Evolutionary conservation across 2,888 invertebrate genomes (phyloP), one percentile per base, ranked within the genome.

Genomic region (Molorchus minor): DNA sequence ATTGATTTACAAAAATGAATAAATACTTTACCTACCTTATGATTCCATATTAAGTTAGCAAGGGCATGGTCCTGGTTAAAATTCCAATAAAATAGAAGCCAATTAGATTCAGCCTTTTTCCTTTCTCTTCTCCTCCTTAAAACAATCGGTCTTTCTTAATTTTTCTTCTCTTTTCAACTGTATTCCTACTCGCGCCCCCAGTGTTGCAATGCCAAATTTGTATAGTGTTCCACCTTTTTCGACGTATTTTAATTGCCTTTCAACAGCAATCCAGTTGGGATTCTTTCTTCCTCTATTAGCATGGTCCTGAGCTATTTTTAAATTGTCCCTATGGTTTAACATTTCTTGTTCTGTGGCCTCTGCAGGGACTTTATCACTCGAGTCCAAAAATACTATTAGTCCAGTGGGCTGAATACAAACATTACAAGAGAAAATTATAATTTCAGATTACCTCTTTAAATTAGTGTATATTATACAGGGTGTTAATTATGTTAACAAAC

Each of bases 41-140:
- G 96, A 80, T 99, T 99, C 99, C 99, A 99, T 75, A 99, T 96
- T 35, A 99, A 85, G 83, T 98, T 97, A 0, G 98, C 95, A 79
- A 95, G 86, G 56, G 94, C 91, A 78, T 98, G 98, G 82, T 99
- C 97, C 76, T 88, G 88, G 75, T 88, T 88, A 82, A 99, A 99
- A 81, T 95, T 93, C 81, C 94, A 95, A 82, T 96, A 98, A 83
- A 99, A 98, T 68, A 95, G 84, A 47, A 89, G 87, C 94, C 96
- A 96, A 82, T 97, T 97, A 15, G 92, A 90, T 72, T 88, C 89
- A 47, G 91, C 88, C 82, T 94, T 94, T 61, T 96, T 88, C 62
- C 93, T 82, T 80, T 96, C 95, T 16, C 99, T 84, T 3, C 98
- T 85, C 73, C 96, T 90, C 30, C 98, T 85, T 71, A 99, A 82